A percentile compares a stretch with the other conserved stretches of the same genome.
These are phyloP conservation scores for Scomber scombrus DNA, from an alignment of 2,113 vertebrate genomes.

Conservation along the genomic window DNA sequence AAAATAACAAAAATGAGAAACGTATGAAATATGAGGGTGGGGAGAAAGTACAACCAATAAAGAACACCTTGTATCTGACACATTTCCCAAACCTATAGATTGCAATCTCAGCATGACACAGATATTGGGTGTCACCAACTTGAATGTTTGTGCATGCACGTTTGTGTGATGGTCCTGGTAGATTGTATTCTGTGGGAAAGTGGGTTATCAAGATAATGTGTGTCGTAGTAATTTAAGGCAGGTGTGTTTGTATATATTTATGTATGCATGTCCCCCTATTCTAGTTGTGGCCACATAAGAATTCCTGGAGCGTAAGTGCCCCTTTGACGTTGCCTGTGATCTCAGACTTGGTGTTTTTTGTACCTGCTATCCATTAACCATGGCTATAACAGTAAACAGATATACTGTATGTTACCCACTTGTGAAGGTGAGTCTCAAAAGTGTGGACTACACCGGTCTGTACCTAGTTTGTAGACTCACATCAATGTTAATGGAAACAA, in stretches of 20 bases:
- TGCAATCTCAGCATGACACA: slow-evolving; percentile 56
- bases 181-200: slow-evolving; percentile 44
- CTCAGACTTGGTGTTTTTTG: slow-evolving; percentile 24
- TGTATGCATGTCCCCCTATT: not conserved
- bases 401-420: slow-evolving; percentile 14
- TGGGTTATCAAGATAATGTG: slow-evolving; percentile 56
- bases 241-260: not conserved
- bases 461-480: not conserved
- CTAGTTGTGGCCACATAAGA: not conserved
- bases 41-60: not conserved
- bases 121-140: slow-evolving; percentile 45
- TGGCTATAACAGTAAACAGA: slow-evolving; percentile 17
- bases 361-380: slow-evolving; percentile 31
- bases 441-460: slow-evolving; percentile 21
- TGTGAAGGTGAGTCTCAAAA: slow-evolving; percentile 9
- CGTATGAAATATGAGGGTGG: not conserved
- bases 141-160: slow-evolving; percentile 5
- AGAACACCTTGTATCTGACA: slow-evolving; percentile 30
- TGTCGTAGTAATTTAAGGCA: slow-evolving; percentile 15
- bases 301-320: slow-evolving; percentile 1
- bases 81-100: slow-evolving; percentile 48
- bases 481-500: not conserved
- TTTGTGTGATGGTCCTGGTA: slow-evolving; percentile 14
- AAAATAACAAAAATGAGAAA: slow-evolving; percentile 1
- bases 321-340: slow-evolving; percentile 27